Percentiles rank a stretch among this genome's conserved stretches.
Evolutionary conservation across 2,888 invertebrate genomes (phyloP).

Genomic region (Antitype chi): DNA sequence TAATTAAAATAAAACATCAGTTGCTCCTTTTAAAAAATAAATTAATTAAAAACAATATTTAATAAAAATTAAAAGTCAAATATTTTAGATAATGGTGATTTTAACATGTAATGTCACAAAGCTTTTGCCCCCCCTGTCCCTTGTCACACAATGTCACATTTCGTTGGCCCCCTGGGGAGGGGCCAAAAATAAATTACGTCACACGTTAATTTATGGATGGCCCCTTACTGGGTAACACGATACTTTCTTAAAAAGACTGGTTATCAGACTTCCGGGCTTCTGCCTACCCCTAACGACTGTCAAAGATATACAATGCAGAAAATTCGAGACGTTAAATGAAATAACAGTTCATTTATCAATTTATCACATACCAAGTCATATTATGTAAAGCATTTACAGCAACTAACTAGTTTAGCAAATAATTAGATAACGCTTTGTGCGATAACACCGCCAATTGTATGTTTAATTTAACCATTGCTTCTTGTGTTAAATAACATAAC

Average conservation of each 20-base stretch:
- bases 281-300: not conserved
- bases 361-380: not conserved
- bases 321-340: not conserved
- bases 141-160: no score
- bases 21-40: no score
- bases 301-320: not conserved
- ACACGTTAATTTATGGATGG: no score
- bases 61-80: no score
- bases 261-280: not conserved
- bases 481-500: not conserved
- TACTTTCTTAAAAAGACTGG: no score
- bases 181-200: no score
- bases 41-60: no score
- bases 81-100: no score
- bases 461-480: not conserved
- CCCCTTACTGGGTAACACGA: not conserved
- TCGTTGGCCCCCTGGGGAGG: no score
- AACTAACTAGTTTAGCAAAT: constrained; percentile 20
- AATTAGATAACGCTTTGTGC: constrained; percentile 16
- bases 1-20: no score
- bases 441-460: constrained; percentile 10
- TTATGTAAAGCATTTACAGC: not conserved
- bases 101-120: no score
- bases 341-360: not conserved
- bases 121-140: no score